Conservation (phyloP, 2,888 invertebrate genomes). For the Polietes domitor region DNA sequence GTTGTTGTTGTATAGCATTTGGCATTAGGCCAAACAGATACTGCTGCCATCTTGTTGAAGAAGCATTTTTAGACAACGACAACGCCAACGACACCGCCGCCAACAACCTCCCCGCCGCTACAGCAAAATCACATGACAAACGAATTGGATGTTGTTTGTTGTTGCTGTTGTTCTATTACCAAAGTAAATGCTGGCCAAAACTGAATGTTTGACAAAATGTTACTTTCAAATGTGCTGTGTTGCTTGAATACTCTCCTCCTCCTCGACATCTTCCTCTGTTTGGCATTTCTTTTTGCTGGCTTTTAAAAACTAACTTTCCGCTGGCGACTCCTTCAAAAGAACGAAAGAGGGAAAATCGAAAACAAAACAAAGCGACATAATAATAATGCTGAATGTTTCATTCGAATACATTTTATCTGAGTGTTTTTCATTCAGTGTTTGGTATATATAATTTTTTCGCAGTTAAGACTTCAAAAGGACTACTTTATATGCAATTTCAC, state of each 20-base stretch:
- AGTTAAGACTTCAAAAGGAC: slow-evolving; percentile 19
- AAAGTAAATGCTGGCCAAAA: slow-evolving; percentile 62
- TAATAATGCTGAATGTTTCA: slow-evolving; percentile 23
- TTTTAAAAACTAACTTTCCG: neutral
- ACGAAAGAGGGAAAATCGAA: neutral
- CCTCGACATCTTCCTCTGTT: slow-evolving; percentile 10
- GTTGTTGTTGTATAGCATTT: slow-evolving; percentile 54
- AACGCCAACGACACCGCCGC: slow-evolving; percentile 38
- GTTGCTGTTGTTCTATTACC: slow-evolving; percentile 42
- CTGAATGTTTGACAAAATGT: slow-evolving; percentile 37
- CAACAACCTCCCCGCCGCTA: slow-evolving; percentile 19
- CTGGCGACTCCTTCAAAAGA: slow-evolving; percentile 15
- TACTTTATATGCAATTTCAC: slow-evolving; percentile 22
- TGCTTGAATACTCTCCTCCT: slow-evolving; percentile 35
- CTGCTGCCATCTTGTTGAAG: slow-evolving; percentile 67
- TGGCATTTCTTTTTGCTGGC: neutral
- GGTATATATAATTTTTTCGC: neutral
- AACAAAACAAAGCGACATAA: slow-evolving; percentile 7
- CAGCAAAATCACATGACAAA: slow-evolving; percentile 21
- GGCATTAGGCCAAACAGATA: slow-evolving; percentile 58
- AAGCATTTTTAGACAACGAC: slow-evolving; percentile 57
- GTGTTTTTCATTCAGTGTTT: neutral
- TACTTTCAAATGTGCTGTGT: slow-evolving; percentile 42
- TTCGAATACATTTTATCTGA: slow-evolving; percentile 23
- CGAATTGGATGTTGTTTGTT: slow-evolving; percentile 22